These are phyloP conservation scores for Anas bernieri DNA, from an alignment of 2,797 vertebrate genomes.

Conservation along the genomic window DNA sequence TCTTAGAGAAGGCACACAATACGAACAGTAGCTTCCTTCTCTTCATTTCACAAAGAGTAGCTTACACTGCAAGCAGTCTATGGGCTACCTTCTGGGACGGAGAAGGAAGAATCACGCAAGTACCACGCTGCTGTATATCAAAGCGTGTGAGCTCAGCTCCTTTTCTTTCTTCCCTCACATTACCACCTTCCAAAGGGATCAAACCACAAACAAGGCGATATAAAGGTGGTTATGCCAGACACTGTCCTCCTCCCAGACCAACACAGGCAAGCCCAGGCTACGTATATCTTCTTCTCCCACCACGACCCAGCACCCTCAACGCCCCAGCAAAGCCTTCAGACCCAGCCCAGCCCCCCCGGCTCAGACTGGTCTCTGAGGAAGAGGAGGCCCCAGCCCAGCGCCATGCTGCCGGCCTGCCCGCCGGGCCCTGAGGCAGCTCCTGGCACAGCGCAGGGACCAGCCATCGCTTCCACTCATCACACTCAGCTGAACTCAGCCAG, in stretches of 20 bases:
- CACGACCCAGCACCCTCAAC: no score
- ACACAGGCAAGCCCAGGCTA: accelerated
- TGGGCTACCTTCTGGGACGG: not conserved
- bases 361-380: no score
- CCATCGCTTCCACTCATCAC: not conserved
- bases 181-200: not conserved
- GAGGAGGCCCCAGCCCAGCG: no score
- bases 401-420: no score
- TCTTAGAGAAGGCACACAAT: not conserved
- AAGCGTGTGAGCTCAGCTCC: accelerated
- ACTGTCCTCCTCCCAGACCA: not conserved
- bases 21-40: not conserved
- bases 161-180: not conserved
- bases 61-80: not conserved
- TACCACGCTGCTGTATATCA: accelerated
- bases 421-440: no score
- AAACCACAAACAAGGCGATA: accelerated
- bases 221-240: accelerated
- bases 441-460: not conserved
- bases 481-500: accelerated
- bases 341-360: not conserved
- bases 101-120: not conserved
- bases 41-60: not conserved
- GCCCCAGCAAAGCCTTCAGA: not conserved
- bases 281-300: not conserved